Base-by-base conservation (phyloP, 37 sponge, comb jelly and placozoan genomes). In the Diacarnus erythraeanus region DNA sequence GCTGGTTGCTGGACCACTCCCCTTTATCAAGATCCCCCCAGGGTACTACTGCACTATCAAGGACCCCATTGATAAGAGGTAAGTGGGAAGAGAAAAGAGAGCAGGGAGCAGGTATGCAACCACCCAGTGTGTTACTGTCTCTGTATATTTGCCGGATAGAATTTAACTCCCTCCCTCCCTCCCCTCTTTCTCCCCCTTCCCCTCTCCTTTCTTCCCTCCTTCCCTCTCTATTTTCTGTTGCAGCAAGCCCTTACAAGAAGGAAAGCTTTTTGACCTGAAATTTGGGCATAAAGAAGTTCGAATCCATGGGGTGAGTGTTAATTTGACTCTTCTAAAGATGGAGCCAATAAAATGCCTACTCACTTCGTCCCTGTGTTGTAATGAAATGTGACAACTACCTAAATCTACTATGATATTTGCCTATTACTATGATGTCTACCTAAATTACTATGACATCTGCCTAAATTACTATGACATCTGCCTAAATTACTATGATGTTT, bases 221-320 rank as follows among this genome's bases (percentile, higher is more conserved):
- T 23, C 4, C 20, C 64, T n/a, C n/a, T n/a, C 20, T 25, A 29
- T 15, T 29, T 33, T 18, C 51, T 38, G 3, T 51, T 59, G 12
- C 51, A 86, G 91, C 60, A 84, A 90, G 43, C 77, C 86, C 2
- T 42, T 90, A 65, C 74, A 74, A 29, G 88, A 88, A 31, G 93
- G 93, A 39, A 86, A 92, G 68, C 80, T 79, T 30, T 87, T 64
- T 40, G 79, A 86, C n/a, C 76, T 80, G 61, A 80, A 74, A 63
- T 92, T 92, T 85, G 96, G 96, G 18, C 68, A 81, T 25, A 57
- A 60, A 38, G 96, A 95, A 43, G 87, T 95, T 33, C 86, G 92
- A 21, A 79, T 92, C 22, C 83, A 88, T 63, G 84, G 80, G 59
- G 91, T 86, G 35, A 79, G 92, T 77, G 1, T 20, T 26, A 26